phyloP scores from a whole-genome alignment of 2,888 invertebrate genomes.

The Cryptocephalus primarius region DNA sequence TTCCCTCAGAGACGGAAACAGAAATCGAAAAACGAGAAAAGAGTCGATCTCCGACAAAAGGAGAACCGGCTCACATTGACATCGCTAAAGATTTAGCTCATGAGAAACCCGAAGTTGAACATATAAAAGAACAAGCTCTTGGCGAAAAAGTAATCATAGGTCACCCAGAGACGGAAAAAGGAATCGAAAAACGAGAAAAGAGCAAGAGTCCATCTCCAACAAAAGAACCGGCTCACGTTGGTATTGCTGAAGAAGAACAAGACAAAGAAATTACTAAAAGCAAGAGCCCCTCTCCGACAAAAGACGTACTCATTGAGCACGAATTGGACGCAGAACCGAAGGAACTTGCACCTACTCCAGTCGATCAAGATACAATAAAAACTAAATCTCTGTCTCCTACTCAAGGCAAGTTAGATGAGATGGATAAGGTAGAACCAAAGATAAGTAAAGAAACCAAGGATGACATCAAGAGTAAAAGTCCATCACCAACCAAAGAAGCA shows the following conservation, averaged over 20 bases:
- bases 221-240: neutral
- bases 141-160: too few species aligned
- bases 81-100: too few species aligned
- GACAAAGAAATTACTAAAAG: too few species aligned
- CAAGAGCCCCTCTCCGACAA: too few species aligned
- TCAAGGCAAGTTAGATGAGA: too few species aligned
- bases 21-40: neutral
- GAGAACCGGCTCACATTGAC: neutral
- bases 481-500: too few species aligned
- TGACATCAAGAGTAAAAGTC: too few species aligned
- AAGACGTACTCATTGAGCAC: neutral
- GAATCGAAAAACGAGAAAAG: neutral
- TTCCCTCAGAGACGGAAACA: neutral
- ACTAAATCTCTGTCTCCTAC: too few species aligned
- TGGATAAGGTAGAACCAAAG: too few species aligned
- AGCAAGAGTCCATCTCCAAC: neutral
- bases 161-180: neutral
- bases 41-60: too few species aligned
- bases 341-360: neutral
- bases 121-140: neutral
- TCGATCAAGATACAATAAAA: neutral
- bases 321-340: conserved; percentile 1
- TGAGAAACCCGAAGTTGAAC: neutral
- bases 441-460: too few species aligned
- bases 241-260: too few species aligned